These are phyloP conservation scores for Calycopis cecrops DNA, from an alignment of 1,140 invertebrate species.

Conservation along the genomic window DNA sequence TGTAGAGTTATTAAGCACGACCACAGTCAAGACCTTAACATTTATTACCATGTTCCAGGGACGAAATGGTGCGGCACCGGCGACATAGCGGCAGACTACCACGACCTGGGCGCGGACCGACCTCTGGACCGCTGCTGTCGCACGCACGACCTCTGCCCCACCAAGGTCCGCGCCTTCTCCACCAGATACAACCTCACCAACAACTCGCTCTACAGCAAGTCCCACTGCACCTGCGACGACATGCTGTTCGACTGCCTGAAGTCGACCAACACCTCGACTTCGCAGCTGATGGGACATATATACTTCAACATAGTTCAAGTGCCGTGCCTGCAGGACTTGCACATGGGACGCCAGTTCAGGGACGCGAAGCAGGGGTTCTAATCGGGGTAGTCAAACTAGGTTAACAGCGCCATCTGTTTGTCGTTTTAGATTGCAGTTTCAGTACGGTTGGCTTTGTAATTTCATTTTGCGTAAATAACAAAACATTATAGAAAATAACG, in stretches of 20 bases:
- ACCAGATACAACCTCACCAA: slow-evolving; percentile 88
- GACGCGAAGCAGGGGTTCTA: slow-evolving; percentile 70
- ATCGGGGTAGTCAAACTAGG: slow-evolving; percentile 39
- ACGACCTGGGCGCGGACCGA: slow-evolving; percentile 84
- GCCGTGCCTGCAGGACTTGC: slow-evolving; percentile 82
- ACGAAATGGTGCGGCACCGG: slow-evolving; percentile 94
- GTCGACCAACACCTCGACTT: slow-evolving; percentile 78
- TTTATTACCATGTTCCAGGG: slow-evolving; percentile 74
- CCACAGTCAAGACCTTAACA: too few relatives aligned
- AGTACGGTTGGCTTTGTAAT: too few relatives aligned
- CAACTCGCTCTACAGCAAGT: slow-evolving; percentile 90
- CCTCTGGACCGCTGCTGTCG: slow-evolving; percentile 89
- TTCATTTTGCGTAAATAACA: too few relatives aligned
- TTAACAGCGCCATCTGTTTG: slow-evolving; percentile 52
- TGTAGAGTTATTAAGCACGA: too few relatives aligned
- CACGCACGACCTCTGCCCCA: slow-evolving; percentile 86
- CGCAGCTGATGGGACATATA: slow-evolving; percentile 88
- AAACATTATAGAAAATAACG: too few relatives aligned
- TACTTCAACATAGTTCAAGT: slow-evolving; percentile 91
- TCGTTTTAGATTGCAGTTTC: slow-evolving; percentile 36
- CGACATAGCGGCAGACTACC: slow-evolving; percentile 88
- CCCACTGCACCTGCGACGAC: slow-evolving; percentile 90
- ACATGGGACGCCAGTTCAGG: slow-evolving; percentile 59
- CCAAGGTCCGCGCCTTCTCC: slow-evolving; percentile 83
- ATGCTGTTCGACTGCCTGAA: slow-evolving; percentile 89